Evolutionary conservation across 2,888 invertebrate genomes (phyloP).

Genomic region (Lymantria dispar): DNA sequence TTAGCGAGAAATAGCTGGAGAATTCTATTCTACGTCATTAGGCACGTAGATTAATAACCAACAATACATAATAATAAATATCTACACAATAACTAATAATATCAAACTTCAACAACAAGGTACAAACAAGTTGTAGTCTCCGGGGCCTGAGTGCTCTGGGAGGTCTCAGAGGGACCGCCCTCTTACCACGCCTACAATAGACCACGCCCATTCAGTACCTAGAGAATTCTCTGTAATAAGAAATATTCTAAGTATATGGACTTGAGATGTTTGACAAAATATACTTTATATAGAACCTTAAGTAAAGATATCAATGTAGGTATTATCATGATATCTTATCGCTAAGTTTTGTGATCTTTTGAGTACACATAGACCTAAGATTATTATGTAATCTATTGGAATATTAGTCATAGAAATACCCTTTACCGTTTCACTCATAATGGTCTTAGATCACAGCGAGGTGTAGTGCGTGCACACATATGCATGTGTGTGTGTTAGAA

Average conservation of each 20-base stretch:
- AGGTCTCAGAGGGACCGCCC: conserved; percentile 67
- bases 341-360: not conserved
- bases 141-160: conserved; percentile 63
- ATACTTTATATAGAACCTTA: conserved; percentile 12
- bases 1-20: no score
- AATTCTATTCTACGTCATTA: no score
- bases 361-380: no score
- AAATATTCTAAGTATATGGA: conserved; percentile 49
- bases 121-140: conserved; percentile 64
- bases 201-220: conserved; percentile 66
- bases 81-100: conserved; percentile 23
- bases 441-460: no score
- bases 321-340: no score
- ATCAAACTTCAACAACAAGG: conserved; percentile 45
- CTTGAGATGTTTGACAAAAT: conserved; percentile 49
- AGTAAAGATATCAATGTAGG: conserved; percentile 7
- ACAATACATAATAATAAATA: not conserved
- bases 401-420: no score
- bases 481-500: no score
- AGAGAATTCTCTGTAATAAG: conserved; percentile 54
- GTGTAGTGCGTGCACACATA: no score
- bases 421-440: no score
- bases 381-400: no score
- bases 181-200: conserved; percentile 59
- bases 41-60: no score